Base-by-base conservation (phyloP, 2,113 vertebrate species). In the Cephalophus harveyi region DNA sequence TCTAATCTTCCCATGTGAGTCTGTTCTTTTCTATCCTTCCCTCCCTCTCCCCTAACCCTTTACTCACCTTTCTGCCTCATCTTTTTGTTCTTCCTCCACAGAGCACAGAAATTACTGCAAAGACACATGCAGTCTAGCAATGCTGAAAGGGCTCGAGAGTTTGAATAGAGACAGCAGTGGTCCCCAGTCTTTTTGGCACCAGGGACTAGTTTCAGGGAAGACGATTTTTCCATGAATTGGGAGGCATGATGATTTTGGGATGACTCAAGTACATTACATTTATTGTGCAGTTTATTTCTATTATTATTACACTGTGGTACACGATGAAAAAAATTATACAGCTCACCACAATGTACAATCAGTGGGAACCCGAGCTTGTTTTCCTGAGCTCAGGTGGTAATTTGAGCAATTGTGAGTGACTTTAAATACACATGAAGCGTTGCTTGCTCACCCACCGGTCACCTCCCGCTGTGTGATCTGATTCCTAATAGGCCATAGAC, bases 11-110 rank as follows among this genome's bases (percentile, higher is more conserved):
- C 8, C 30, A 1, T n/a, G 1, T 23, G 11, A 64, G 10, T 64
- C 43, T 48, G 23, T 23, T 33, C 5, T 64, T 94, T 28, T 84
- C 11, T 62, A 2, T 40, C 19, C 15, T 15, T 82, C n/a, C 33
- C 30, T 60, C 9, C 28, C 36, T 33, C n/a, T 81, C 7, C 46
- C 19, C 13, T 33, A 17, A 7, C 0, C 4, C 1, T 15, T 25
- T n/a, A 67, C n/a, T 27, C 30, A 40, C 55, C 16, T 54, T 84
- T 36, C 55, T 83, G 33, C 33, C 19, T 67, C 57, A 57, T 40
- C 60, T 78, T 93, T 55, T 57, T 25, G 8, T 67, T 71, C 40
- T 6, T 92, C 30, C 16, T 78, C 28, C 25, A 83, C 3, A 54
- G 19, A 87, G 84, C 2, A 21, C 8, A 84, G 7, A 52, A 33